Evolutionary conservation across 37 sponge, comb jelly and placozoan genomes (phyloP), one percentile per base, ranked within the genome.

Genomic region (Amphimedon queenslandica): DNA sequence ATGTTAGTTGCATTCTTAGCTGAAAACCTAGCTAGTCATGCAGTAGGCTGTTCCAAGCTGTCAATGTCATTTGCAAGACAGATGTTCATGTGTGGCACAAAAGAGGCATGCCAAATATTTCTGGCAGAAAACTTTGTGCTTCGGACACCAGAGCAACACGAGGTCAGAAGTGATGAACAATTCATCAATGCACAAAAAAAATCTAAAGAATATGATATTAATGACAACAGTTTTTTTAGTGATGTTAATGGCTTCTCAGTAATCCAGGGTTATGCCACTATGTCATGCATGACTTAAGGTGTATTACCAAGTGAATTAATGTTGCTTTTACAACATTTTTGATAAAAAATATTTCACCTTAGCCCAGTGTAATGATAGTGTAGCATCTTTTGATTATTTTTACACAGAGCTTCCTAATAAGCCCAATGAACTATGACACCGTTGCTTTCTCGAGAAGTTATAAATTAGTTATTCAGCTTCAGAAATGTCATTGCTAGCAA

Each of bases 241-340:
- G 35, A 55, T n/a, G 23, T 72, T 2, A 2, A 8, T 21, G 31
- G 35, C 35, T 72, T 72, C 57, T 56, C 53, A 5, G 43, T 70
- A 24, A 31, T 70, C 4, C 25, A 6, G 70, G 57, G 18, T 29
- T 77, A n/a, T 42, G 64, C 23, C 78, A 77, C 39, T 69, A 77
- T 56, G 58, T 77, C 31, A 77, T 77, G 78, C 78, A 77, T 55
- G 78, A 77, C 56, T 10, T 77, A 76, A 36, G 70, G 78, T 43
- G 78, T 77, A 30, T 6, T 77, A n/a, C 68, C 56, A 10, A 53
- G 32, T 77, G 78, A 77, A 37, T 39, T 77, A 41, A 77, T 69
- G 38, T 27, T 38, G 23, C 35, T 77, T 20, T 38, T 77, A 27
- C 16, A 8, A 20, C 41, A 36, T 66, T 55, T 4, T 34, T 3